Percentiles rank a stretch among this genome's conserved stretches.
Evolutionary conservation across 2,797 vertebrate genomes (phyloP).

Genomic region (Anas acuta): DNA sequence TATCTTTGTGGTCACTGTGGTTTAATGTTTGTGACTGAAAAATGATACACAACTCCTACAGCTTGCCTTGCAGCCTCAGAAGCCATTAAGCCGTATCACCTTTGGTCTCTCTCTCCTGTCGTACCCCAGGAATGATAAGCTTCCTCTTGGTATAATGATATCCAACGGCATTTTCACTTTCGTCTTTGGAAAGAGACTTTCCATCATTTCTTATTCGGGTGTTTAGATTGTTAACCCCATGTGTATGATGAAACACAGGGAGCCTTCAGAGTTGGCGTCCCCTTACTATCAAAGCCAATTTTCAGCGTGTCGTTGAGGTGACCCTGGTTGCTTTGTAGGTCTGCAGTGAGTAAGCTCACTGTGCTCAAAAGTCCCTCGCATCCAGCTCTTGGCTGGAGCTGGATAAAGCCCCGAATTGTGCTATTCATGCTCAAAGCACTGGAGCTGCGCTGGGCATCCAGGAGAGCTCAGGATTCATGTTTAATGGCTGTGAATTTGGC

Average conservation of each 20-base stretch:
- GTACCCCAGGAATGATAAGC: background rate
- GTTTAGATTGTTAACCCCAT: background rate
- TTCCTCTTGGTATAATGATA: background rate
- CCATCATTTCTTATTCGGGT: background rate
- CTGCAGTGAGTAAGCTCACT: background rate
- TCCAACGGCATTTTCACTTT: background rate
- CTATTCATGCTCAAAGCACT: background rate
- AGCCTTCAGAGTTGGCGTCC: rapidly evolving
- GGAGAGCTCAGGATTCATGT: background rate
- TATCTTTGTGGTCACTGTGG: conserved; percentile 37
- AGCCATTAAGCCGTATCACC: background rate
- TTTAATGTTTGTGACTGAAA: conserved; percentile 44
- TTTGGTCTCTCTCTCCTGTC: background rate
- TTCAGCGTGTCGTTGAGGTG: rapidly evolving
- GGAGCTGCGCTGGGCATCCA: background rate
- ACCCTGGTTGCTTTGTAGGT: background rate
- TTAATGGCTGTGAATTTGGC: background rate
- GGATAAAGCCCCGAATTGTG: conserved; percentile 30
- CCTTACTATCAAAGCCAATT: background rate
- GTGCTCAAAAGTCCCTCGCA: background rate
- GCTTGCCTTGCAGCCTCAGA: background rate
- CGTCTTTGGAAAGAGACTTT: background rate
- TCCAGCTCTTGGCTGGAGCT: background rate
- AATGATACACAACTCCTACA: conserved; percentile 3
- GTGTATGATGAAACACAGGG: background rate